Conservation (phyloP, 2,888 invertebrate species). For the Drosophila multiciliata region DNA sequence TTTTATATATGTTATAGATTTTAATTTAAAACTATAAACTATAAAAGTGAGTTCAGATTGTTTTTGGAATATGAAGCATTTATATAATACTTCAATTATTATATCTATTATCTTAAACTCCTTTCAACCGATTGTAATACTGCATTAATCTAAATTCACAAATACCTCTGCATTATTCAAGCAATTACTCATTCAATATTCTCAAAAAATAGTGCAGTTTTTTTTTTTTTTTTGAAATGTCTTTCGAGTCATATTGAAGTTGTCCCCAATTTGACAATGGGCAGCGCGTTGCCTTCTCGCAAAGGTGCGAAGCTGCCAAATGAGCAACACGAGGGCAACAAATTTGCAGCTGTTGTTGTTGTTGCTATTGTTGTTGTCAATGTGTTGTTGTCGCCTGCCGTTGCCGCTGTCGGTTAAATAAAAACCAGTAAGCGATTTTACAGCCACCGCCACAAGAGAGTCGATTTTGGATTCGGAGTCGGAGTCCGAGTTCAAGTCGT, state of each 20-base stretch:
- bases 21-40: not conserved
- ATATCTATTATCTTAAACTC: not conserved
- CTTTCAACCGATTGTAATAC: not conserved
- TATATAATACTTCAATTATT: not conserved
- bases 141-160: not conserved
- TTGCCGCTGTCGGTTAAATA: constrained; percentile 47
- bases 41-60: not conserved
- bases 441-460: constrained; percentile 44
- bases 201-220: not conserved
- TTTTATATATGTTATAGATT: not conserved
- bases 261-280: constrained; percentile 66
- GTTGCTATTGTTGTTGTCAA: constrained; percentile 38
- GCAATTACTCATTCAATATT: constrained; percentile 39
- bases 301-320: constrained; percentile 80
- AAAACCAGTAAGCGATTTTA: constrained; percentile 82
- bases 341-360: constrained; percentile 70
- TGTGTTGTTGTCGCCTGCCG: constrained; percentile 27
- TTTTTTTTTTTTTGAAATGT: constrained; percentile 22
- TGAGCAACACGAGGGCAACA: constrained; percentile 80
- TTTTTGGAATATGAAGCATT: not conserved
- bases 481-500: constrained; percentile 41
- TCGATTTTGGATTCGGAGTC: constrained; percentile 8
- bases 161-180: constrained; percentile 27
- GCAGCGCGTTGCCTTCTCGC: constrained; percentile 39
- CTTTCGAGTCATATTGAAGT: constrained; percentile 43